Evolutionary conservation across 2,888 invertebrate genomes (phyloP), one percentile per base, ranked within the genome.

Genomic region (Mermis nigrescens): DNA sequence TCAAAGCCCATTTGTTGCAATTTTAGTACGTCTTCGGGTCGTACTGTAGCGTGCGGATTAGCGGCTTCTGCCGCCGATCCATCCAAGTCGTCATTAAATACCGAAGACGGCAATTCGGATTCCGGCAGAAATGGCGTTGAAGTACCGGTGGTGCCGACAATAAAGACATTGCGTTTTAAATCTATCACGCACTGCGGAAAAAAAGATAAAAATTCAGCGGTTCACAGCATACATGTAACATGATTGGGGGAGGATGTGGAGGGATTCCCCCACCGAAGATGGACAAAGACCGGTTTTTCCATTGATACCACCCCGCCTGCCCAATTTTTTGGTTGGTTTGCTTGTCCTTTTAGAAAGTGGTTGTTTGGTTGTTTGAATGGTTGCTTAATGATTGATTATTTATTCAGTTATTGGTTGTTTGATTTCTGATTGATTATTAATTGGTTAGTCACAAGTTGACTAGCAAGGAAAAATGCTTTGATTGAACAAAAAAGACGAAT

Each of bases 111-210:
- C 61, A 84, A 74, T 63, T 84, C 80, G 64, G 79, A 78, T 75
- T 91, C 90, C 0, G 84, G 79, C 65, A 95, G 78, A 76, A 95
- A 95, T 0, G 79, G 76, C 0, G 94, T 92, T 73, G 86, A 85
- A 0, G 88, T 88, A 32, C 87, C 87, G 0, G 92, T 92, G 0
- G 94, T 94, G 45, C 94, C 94, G 68, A 95, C 94, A 63, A 81
- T 80, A 32, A 95, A 78, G 1, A 87, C 81, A 75, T 90, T 92
- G 54, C 81, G 80, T 72, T 85, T 85, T 67, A 98, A 77, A 75
- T 95, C 92, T 67, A 94, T 90, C 66, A 83, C 83, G 75, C 92
- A 94, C 82, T 86, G 67, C 3, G 69, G 64, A 61, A 58, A 54
- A 24, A 45, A 26, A 31, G 45, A 58, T 45, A 66, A 24, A 32